Base-by-base conservation (phyloP, 2,888 invertebrate genomes). In the Clostera curtula region DNA sequence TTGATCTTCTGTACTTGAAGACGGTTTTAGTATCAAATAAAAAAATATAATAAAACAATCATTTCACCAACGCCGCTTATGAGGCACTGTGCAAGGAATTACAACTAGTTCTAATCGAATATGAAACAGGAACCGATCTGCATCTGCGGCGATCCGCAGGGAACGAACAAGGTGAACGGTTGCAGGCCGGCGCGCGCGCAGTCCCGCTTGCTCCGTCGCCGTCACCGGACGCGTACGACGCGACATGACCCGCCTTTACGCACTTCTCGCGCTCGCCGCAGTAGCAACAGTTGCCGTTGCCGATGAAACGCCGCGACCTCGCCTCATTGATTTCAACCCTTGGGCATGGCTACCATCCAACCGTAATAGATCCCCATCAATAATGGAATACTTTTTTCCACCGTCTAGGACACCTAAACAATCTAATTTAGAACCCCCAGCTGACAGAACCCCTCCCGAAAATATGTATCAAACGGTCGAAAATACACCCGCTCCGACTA, bases 351-450 rank as follows among this genome's bases (percentile, higher is more conserved):
- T 83, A 27, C 79, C 80, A 6, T 37, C 62, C 40, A 76, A 71
- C 43, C 56, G 71, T 28, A 77, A 76, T 48, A 60, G 66, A 46
- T 83, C 84, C 27, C 82, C 84, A 11, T 75, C 82, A 10, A 75
- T 84, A 37, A 82, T 85, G 75, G 85, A 85, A 50, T 84, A 84
- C 36, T 84, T 84, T 31, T 85, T 85, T 49, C 85, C 85, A 5
- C 77, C 83, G 2, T 84, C 84, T 40, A 64, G 84, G 35, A 83
- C 82, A n/a, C 82, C 84, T 6, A 85, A 85, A 57, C 79, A 83
- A 39, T 72, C 82, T 24, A 74, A 64, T 39, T 49, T 79, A 25
- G 80, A 79, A 12, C 80, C 77, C 4, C 79, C 80, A 13, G 69
- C 80, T 10, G 82, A 79, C 35, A 57, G 82, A 30, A 55, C 57